Evolutionary conservation across 2,888 invertebrate species (phyloP).

Genomic region (Sphecodes monilicornis): DNA sequence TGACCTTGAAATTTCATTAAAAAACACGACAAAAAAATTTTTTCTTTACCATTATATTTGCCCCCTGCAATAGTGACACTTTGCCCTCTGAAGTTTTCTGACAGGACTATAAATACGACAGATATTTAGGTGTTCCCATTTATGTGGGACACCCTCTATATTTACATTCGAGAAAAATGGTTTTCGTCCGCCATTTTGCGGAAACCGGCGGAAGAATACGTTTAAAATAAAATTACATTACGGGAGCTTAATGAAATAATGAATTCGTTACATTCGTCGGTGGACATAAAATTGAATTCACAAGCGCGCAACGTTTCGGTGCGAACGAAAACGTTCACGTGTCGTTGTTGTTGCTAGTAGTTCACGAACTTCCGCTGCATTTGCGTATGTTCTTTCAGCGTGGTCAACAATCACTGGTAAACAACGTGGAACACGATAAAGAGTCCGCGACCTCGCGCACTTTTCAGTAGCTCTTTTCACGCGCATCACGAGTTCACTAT

Average conservation of each 20-base stretch:
- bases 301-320: neutral
- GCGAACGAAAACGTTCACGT: neutral
- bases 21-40: too few relatives aligned
- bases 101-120: too few relatives aligned
- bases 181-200: neutral
- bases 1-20: too few relatives aligned
- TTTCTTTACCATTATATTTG: too few relatives aligned
- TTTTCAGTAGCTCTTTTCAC: neutral
- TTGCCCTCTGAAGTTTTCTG: too few relatives aligned
- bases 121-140: too few relatives aligned
- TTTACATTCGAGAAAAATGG: neutral
- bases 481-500: neutral
- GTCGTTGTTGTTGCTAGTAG: neutral
- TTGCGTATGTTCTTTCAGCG: neutral
- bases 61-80: too few relatives aligned
- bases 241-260: neutral
- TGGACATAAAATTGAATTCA: neutral
- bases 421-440: conserved; percentile 1
- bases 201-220: neutral
- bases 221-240: neutral
- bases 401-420: neutral
- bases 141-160: too few relatives aligned
- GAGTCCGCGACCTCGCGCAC: neutral
- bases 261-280: neutral
- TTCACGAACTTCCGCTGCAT: neutral